Evolutionary conservation across 2,113 vertebrate genomes (phyloP), one percentile per base, ranked within the genome.

Genomic region (Gymnorhina tibicen): DNA sequence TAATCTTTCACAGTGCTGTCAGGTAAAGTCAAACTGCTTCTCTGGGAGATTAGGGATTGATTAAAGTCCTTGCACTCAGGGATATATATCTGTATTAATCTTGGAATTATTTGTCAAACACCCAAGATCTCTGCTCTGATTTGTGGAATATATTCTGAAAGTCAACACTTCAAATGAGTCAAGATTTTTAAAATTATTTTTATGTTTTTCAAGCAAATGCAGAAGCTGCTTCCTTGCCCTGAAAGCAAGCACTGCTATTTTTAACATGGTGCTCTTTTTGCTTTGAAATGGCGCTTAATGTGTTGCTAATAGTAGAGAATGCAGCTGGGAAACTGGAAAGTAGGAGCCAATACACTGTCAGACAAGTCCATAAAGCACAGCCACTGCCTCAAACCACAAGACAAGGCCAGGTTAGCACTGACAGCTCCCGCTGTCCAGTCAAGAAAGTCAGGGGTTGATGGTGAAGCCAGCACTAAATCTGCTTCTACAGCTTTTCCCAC

Each of bases 21-120:
- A 95, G 70, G 86, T 69, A 53, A 93, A 91, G 83, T 95, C 88
- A 96, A 92, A 94, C 84, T 89, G 75, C 91, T 96, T 96, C 86
- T 92, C 88, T 6, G 44, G 64, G 64, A 96, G 88, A 97, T 96
- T 93, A 95, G 80, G 91, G 91, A 94, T 42, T 92, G 94, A 92
- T 95, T 93, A 83, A 94, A 63, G 53, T 91, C 72, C 85, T 94
- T 86, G 83, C 39, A 39, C 79, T 88, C 85, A 78, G 68, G 75
- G 84, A 92, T 87, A 88, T 86, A 35, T 59, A 76, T 90, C 88
- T 96, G 60, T 70, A 84, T 85, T 92, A 63, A 92, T 91, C 83
- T 77, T 46, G 75, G 89, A 92, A 85, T 76, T 95, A 86, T 93
- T 69, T 75, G 83, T 82, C 91, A 94, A 67, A 70, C 41, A 58